A percentile compares a stretch with the other conserved stretches of the same genome.
phyloP scores from a whole-genome alignment of 2,797 vertebrate species.

The Ispidina picta region DNA sequence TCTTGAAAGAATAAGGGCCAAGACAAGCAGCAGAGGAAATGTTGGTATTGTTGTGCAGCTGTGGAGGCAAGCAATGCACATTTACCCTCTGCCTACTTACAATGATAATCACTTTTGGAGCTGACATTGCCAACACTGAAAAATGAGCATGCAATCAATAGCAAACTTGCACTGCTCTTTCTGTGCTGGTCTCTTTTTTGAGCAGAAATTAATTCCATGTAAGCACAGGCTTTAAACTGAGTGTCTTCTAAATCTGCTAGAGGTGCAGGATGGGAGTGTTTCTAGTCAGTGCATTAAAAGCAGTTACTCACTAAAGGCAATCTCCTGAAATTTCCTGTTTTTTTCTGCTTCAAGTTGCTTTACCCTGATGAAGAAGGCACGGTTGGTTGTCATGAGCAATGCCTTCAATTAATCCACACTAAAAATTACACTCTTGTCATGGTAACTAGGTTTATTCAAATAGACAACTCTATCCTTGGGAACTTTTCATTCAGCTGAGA shows the following conservation, averaged over 20 bases:
- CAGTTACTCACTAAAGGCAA: neutral
- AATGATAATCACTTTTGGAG: slow-evolving; percentile 14
- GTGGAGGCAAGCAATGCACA: neutral
- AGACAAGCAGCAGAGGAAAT: neutral
- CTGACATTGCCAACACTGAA: neutral
- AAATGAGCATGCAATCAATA: neutral
- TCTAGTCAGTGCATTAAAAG: neutral
- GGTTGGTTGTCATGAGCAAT: neutral
- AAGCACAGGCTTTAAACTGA: neutral
- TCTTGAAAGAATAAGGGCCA: neutral
- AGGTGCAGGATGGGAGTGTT: neutral
- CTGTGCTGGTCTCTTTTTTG: neutral
- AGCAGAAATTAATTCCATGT: neutral
- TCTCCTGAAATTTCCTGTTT: neutral
- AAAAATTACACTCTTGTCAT: neutral
- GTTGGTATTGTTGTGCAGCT: neutral
- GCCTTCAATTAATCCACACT: neutral
- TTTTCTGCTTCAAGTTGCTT: neutral
- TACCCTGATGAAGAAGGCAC: neutral
- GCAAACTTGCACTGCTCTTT: neutral
- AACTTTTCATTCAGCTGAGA: neutral
- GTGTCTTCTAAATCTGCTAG: neutral
- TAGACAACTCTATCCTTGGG: neutral
- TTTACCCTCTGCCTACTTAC: neutral
- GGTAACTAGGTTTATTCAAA: neutral